Base-by-base conservation (phyloP, 2,113 vertebrate genomes). In the Gavia stellata region DNA sequence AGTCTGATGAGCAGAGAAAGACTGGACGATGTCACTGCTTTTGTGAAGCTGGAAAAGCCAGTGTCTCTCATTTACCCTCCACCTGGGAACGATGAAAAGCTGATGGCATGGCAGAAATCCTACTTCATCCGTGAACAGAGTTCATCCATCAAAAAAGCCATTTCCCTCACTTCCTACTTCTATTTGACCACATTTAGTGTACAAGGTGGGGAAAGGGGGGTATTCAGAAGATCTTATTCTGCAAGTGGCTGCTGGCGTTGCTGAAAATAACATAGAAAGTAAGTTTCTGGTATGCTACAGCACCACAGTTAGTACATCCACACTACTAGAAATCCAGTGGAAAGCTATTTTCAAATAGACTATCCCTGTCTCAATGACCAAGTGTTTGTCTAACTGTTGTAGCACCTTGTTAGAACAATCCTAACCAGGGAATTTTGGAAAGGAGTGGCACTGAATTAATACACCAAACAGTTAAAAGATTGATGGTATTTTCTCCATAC, bases 401-500 rank as follows among this genome's bases (percentile, higher is more conserved):
- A 85, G 42, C 9, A 73, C 33, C 17, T 65, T 75, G 24, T 59
- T 68, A 28, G 2, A 93, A 80, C n/a, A 94, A 56, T 53, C n/a
- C 56, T 59, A 93, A 88, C 18, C 6, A 70, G 24, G 13, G 59
- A 91, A 93, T 89, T 74, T 56, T 78, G 53, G 90, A 92, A 87
- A 80, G n/a, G 4, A 52, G 1, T 24, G 24, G 70, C 78, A 65
- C 20, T 78, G 89, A 93, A 81, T 82, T 80, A 70, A 95, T 38
- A 88, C 8, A 85, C 63, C 78, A 52, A 96, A 50, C n/a, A 71
- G 49, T 61, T 55, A 50, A 53, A 78, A 92, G 63, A 80, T n/a
- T 25, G n/a, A 77, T 19, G 36, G 38, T 21, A 14, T 67, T 73
- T 91, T 73, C 45, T 85, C 77, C 98, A 72, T 98, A 99, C 99